Evolutionary conservation across 2,888 invertebrate genomes (phyloP).

Genomic region (Cantharis rustica): DNA sequence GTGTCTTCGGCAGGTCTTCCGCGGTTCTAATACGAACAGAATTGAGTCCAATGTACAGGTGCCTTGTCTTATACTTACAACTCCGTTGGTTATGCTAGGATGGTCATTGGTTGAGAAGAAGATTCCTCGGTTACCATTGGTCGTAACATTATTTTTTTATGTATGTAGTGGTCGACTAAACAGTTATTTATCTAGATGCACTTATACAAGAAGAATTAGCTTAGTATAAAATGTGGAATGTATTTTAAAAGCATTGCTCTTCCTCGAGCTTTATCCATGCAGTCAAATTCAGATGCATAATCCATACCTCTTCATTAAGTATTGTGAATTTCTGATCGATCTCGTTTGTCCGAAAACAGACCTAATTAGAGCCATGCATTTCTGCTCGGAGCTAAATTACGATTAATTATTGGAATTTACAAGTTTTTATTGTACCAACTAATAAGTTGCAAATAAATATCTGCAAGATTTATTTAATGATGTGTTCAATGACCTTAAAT

Average conservation of each 20-base stretch:
- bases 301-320: background rate
- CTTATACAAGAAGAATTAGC: slow-evolving; percentile 28
- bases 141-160: slow-evolving; percentile 42
- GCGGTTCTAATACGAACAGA: slow-evolving; percentile 46
- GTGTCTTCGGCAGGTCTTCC: slow-evolving; percentile 40
- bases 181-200: slow-evolving; percentile 45
- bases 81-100: slow-evolving; percentile 44
- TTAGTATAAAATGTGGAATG: slow-evolving; percentile 19
- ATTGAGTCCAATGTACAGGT: slow-evolving; percentile 52
- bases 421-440: background rate
- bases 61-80: slow-evolving; percentile 51
- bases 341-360: background rate
- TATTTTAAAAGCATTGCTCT: slow-evolving; percentile 1
- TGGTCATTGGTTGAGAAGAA: slow-evolving; percentile 50
- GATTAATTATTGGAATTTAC: background rate
- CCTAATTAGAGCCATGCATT: background rate
- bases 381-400: background rate
- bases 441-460: background rate
- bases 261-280: background rate
- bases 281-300: background rate
- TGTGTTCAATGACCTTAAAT: slow-evolving; percentile 20
- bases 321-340: background rate
- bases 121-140: slow-evolving; percentile 47
- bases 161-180: slow-evolving; percentile 41
- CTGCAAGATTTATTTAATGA: background rate